Percentiles rank a stretch among this genome's conserved stretches.
Conservation (phyloP, 2,113 vertebrate species). For the Scortum barcoo region DNA sequence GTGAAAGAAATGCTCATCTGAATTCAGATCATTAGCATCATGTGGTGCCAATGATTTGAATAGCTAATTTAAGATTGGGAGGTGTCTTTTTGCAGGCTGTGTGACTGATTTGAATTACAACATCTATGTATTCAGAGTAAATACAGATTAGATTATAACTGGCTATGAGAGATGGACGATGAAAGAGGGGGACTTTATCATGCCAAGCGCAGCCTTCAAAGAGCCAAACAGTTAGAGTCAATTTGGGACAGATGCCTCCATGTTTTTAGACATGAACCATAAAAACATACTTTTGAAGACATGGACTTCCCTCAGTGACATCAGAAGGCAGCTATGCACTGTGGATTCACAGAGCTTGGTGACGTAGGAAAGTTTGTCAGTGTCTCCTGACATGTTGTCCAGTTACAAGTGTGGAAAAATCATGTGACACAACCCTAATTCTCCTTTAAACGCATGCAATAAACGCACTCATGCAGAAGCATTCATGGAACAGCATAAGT, state of each 20-base stretch:
- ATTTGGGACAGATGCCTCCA: background rate
- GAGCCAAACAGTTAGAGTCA: background rate
- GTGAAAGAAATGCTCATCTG: background rate
- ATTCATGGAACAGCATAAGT: too few relatives aligned
- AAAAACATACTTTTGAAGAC: background rate
- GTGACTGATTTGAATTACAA: conserved; percentile 9
- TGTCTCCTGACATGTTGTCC: conserved; percentile 4
- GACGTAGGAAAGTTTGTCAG: background rate
- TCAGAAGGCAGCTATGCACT: background rate
- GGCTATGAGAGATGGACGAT: background rate
- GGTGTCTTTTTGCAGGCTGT: background rate
- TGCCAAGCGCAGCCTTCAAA: background rate
- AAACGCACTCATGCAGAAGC: too few relatives aligned
- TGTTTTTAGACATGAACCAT: background rate
- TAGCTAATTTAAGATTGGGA: background rate
- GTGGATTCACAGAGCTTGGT: background rate
- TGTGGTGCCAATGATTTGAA: conserved; percentile 12
- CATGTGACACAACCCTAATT: background rate
- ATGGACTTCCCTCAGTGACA: background rate
- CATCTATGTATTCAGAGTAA: background rate
- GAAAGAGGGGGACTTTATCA: background rate
- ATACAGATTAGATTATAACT: background rate
- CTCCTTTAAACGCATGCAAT: background rate
- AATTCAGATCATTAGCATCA: conserved; percentile 35
- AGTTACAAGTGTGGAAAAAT: background rate